These are phyloP conservation scores for Oryzias javanicus DNA, from an alignment of 2,113 vertebrate species.

Conservation along the genomic window DNA sequence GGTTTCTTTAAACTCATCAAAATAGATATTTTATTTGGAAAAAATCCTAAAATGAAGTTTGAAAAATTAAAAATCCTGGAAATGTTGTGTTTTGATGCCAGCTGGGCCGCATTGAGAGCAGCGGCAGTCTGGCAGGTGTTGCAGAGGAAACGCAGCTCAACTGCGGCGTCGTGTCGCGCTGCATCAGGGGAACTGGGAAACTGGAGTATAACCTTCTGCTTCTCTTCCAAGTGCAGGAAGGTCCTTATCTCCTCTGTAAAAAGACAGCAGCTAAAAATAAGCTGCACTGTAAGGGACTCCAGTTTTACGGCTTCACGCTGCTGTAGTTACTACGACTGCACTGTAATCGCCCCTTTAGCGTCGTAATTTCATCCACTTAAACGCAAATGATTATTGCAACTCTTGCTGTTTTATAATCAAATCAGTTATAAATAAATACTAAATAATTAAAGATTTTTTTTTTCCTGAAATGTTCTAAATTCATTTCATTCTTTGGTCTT, in stretches of 20 bases:
- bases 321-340: not conserved
- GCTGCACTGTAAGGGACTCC: conserved; percentile 20
- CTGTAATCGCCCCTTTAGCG: conserved; percentile 37
- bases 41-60: too few species aligned
- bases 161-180: conserved; percentile 9
- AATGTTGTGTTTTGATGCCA: not conserved
- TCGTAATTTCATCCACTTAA: conserved; percentile 30
- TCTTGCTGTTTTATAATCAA: not conserved
- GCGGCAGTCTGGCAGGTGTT: conserved; percentile 8
- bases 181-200: conserved; percentile 17
- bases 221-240: conserved; percentile 22
- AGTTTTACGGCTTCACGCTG: conserved; percentile 5
- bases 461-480: too few species aligned
- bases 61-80: too few species aligned
- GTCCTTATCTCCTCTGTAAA: conserved; percentile 48
- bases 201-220: conserved; percentile 18
- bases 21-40: not conserved
- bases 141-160: not conserved
- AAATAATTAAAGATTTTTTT: not conserved
- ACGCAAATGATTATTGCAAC: not conserved
- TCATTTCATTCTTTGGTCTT: too few species aligned
- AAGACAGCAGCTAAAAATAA: conserved; percentile 58
- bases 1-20: not conserved
- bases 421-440: not conserved
- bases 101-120: not conserved